Evolutionary conservation across 1,140 invertebrate genomes (phyloP).

Genomic region (Drosophila tani): DNA sequence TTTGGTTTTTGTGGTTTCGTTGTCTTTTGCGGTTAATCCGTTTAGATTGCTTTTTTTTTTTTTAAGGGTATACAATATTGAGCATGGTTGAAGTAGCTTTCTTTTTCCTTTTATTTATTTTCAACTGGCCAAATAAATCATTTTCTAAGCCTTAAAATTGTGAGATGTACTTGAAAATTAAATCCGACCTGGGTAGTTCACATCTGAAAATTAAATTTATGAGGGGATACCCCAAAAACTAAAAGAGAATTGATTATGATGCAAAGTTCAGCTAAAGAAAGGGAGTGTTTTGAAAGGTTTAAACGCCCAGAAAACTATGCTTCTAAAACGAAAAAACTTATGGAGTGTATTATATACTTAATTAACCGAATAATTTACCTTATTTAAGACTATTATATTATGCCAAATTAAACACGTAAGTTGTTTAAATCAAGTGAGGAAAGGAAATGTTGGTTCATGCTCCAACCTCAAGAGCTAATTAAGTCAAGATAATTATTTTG

Average conservation of each 20-base stretch:
- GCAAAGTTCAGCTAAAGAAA: neutral
- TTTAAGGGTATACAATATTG: slow-evolving; percentile 2
- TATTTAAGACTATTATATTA: too few species aligned
- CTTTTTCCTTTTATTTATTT: neutral
- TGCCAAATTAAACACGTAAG: neutral
- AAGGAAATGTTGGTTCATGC: neutral
- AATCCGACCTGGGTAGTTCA: neutral
- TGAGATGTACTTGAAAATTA: slow-evolving; percentile 61
- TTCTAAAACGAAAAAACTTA: too few species aligned
- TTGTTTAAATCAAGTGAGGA: neutral
- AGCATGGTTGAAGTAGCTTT: too few species aligned
- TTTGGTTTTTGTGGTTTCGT: slow-evolving; percentile 50
- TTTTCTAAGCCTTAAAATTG: slow-evolving; percentile 62
- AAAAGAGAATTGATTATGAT: neutral
- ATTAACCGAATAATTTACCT: too few species aligned
- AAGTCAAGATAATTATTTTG: neutral
- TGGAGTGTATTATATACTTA: too few species aligned
- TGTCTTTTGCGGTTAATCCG: slow-evolving; percentile 64
- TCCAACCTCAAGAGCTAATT: neutral
- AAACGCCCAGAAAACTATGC: neutral
- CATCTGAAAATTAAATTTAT: slow-evolving; percentile 19
- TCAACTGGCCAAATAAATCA: slow-evolving; percentile 56
- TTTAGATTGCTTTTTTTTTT: slow-evolving; percentile 45
- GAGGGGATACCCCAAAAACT: neutral
- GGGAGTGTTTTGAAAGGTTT: neutral